Evolutionary conservation across 2,888 invertebrate species (phyloP).

Genomic region (Biston stratarius): DNA sequence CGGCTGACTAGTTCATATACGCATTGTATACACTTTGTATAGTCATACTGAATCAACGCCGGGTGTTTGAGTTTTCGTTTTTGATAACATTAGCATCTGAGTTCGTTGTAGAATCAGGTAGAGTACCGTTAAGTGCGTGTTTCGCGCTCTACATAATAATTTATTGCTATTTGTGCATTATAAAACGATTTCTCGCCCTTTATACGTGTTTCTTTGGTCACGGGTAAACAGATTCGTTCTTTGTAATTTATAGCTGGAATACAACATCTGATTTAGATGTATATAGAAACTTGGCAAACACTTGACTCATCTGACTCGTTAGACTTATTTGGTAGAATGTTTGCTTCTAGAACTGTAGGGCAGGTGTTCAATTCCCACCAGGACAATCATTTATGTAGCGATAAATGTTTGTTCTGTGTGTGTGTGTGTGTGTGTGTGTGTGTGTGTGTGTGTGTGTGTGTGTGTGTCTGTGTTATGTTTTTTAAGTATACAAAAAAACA

Average conservation of each 20-base stretch:
- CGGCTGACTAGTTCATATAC: too few relatives aligned
- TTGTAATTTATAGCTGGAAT: background rate
- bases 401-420: too few relatives aligned
- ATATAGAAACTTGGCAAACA: background rate
- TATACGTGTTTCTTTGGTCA: constrained; percentile 20
- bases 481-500: too few relatives aligned
- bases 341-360: too few relatives aligned
- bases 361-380: too few relatives aligned
- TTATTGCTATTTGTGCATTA: constrained; percentile 50
- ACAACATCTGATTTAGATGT: background rate
- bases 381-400: too few relatives aligned
- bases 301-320: too few relatives aligned
- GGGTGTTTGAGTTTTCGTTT: constrained; percentile 23
- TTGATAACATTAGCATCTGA: constrained; percentile 24
- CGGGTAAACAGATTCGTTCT: constrained; percentile 10
- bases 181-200: constrained; percentile 39
- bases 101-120: constrained; percentile 35
- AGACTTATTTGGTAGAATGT: too few relatives aligned
- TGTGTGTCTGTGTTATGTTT: too few relatives aligned
- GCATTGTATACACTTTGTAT: too few relatives aligned
- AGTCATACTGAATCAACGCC: constrained; percentile 10
- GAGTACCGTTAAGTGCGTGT: constrained; percentile 52
- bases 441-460: too few relatives aligned
- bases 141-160: constrained; percentile 52
- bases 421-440: too few relatives aligned